Percentiles rank a stretch among this genome's conserved stretches.
phyloP scores from a whole-genome alignment of 2,113 vertebrate genomes.

The Forbesichthys papilliferus region DNA sequence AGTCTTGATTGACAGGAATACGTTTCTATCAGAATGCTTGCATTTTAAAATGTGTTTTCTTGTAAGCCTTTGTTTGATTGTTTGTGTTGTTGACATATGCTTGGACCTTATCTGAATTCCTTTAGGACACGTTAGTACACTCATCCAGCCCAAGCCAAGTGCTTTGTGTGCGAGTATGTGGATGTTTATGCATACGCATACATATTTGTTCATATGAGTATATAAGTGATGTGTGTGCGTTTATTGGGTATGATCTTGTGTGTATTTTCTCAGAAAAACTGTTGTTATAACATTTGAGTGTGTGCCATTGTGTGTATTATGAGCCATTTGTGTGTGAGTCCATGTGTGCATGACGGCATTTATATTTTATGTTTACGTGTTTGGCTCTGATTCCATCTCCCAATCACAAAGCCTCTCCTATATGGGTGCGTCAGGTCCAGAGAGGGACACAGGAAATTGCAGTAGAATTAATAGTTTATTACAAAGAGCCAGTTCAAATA shows the following conservation, averaged over 20 bases:
- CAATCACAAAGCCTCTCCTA: slow-evolving; percentile 51
- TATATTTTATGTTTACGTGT: not conserved
- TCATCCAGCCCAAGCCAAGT: not conserved
- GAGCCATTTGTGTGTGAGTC: slow-evolving; percentile 4
- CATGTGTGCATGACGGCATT: too few relatives aligned
- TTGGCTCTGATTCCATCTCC: not conserved
- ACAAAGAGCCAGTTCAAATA: slow-evolving; percentile 64
- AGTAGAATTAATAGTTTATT: slow-evolving; percentile 61
- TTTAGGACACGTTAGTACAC: not conserved
- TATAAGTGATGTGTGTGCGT: too few relatives aligned
- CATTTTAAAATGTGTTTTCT: slow-evolving; percentile 10
- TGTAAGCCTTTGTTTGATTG: slow-evolving; percentile 16
- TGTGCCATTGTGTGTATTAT: too few relatives aligned
- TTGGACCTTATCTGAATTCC: slow-evolving; percentile 30
- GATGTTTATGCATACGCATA: slow-evolving; percentile 9
- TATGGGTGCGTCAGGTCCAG: not conserved
- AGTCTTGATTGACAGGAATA: too few relatives aligned
- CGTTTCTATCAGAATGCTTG: too few relatives aligned
- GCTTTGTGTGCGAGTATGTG: slow-evolving; percentile 4
- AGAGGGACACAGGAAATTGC: slow-evolving; percentile 72
- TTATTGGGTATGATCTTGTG: too few relatives aligned
- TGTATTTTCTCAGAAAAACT: too few relatives aligned
- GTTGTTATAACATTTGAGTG: too few relatives aligned
- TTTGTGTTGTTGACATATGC: slow-evolving; percentile 4
- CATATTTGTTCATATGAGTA: not conserved